Base-by-base conservation (phyloP, 2,888 invertebrate species). In the Drosophila antonietae region DNA sequence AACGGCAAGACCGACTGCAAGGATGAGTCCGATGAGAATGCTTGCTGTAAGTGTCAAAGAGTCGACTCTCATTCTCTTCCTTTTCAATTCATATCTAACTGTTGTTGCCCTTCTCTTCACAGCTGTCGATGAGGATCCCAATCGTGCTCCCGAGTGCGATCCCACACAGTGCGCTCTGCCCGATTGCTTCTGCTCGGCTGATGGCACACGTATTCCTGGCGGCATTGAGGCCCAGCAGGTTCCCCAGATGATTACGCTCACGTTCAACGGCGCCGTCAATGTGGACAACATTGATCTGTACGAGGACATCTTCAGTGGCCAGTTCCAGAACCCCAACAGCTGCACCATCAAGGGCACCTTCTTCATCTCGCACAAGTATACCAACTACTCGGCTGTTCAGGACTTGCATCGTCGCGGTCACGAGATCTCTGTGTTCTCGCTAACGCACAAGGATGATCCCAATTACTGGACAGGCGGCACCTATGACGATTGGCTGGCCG, bases 11-110 rank as follows among this genome's bases (percentile, higher is more conserved):
- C 96, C 59, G 98, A 98, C 92, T 98, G 98, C 94, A 96, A 97
- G 91, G 98, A 98, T 91, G 98, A 97, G 92, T 98, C 98, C 60
- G 98, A 98, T 91, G 98, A 98, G 94, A 98, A 98, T 90, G 97
- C 98, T 80, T 98, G 98, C 95, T 96, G 98, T 98, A 94, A 96
- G 97, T 97, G 2, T 66, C 53, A 14, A 15, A 15, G 20, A 9
- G 2, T 23, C 10, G 10, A 15, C 4, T 1, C 53, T 6, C 20
- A 15, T 8, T 10, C 20, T 1, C n/a, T n/a, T 12, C 37, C 4
- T 37, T 37, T 2, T 39, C 5, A 23, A 15, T 15, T 15, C 23
- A 14, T 28, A 7, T 15, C 14, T 43, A 43, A 43, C 31, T 56
- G n/a, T 15, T 14, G 14, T 31, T 14, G n/a, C 5, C 0, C 9